Conservation (phyloP, 2,797 vertebrate species). For the Sebastes nivosus region DNA sequence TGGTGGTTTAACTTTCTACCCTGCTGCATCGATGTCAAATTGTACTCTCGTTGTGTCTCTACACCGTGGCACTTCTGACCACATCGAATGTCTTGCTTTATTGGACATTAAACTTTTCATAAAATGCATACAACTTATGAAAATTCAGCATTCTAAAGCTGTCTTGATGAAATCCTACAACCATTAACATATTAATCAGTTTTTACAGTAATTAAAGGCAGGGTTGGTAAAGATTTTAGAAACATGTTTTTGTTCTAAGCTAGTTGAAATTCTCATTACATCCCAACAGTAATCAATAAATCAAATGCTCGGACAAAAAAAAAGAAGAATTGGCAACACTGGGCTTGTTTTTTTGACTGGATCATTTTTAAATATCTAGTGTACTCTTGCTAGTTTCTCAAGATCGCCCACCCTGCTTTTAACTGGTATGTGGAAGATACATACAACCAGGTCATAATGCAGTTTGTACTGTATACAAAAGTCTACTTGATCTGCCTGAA, state of each 20-base stretch:
- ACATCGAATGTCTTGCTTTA: neutral
- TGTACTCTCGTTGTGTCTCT: neutral
- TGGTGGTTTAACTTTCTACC: neutral
- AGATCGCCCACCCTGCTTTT: neutral
- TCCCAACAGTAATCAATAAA: no score
- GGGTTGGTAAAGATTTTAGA: no score
- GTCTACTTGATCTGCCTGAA: neutral
- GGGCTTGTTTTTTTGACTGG: no score
- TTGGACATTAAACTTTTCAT: neutral
- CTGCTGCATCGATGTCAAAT: neutral
- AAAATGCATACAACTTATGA: neutral
- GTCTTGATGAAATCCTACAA: neutral
- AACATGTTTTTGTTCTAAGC: no score
- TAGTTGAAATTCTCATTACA: no score
- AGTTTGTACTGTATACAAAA: neutral
- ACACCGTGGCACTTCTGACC: neutral
- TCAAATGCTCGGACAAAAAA: no score
- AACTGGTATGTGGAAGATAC: neutral
- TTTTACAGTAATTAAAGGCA: neutral
- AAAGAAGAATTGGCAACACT: no score
- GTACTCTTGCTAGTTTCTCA: no score
- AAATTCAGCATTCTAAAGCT: neutral
- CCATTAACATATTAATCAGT: no score
- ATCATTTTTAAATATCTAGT: no score
- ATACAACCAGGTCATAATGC: neutral